A percentile compares a stretch with the other conserved stretches of the same genome.
Evolutionary conservation across 2,797 vertebrate genomes (phyloP).

Genomic region (Botia kubotai): DNA sequence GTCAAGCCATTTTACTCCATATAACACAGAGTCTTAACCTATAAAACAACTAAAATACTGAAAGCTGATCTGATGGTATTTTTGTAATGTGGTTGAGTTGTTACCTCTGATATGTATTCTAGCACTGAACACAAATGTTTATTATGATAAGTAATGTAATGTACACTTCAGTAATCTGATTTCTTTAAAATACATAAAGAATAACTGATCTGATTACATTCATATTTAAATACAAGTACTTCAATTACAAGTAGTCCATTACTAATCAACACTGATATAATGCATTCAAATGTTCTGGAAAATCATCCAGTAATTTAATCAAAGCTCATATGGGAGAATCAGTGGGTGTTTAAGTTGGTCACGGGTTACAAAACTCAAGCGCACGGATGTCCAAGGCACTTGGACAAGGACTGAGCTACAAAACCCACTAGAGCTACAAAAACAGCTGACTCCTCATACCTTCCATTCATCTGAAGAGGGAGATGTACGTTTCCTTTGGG

Average conservation of each 20-base stretch:
- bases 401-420: neutral
- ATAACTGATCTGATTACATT: no score
- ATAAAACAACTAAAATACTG: neutral
- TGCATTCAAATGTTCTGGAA: neutral
- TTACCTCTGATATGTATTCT: neutral
- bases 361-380: neutral
- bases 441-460: neutral
- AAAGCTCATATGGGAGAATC: neutral
- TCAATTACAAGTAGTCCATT: no score
- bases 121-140: no score
- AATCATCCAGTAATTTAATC: neutral
- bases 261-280: no score
- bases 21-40: neutral
- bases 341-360: conserved; percentile 13
- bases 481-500: conserved; percentile 43
- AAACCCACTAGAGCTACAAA: conserved; percentile 3
- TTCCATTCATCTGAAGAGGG: conserved; percentile 49
- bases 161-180: no score
- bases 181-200: no score
- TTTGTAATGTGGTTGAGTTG: neutral
- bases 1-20: conserved; percentile 9
- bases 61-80: conserved; percentile 9
- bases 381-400: neutral
- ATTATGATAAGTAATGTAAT: no score
- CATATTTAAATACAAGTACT: no score